Evolutionary conservation across 2,113 vertebrate species (phyloP).

Genomic region (Sphaerodactylus townsendi): DNA sequence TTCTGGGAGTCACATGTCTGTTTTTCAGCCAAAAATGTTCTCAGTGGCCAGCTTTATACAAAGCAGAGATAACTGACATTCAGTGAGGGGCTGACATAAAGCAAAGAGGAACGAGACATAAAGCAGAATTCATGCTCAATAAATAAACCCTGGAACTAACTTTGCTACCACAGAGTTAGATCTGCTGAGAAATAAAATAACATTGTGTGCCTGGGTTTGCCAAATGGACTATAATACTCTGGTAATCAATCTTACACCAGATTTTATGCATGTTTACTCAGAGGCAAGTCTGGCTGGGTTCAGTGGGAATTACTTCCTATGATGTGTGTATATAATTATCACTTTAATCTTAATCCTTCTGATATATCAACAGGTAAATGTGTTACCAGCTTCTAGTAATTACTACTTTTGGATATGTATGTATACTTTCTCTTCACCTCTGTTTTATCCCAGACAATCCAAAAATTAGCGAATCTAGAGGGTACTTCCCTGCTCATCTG

Average conservation of each 20-base stretch:
- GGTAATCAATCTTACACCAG: not conserved
- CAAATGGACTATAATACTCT: not conserved
- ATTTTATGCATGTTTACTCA: not conserved
- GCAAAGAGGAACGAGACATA: not conserved
- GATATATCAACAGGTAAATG: not conserved
- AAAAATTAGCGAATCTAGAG: not conserved
- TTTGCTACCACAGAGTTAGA: conserved; percentile 6
- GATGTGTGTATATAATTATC: not conserved
- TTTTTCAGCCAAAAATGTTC: not conserved
- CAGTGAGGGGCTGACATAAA: not conserved
- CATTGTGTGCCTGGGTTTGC: not conserved
- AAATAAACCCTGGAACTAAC: not conserved
- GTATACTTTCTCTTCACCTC: too few relatives aligned
- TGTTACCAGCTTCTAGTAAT: not conserved
- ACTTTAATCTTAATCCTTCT: not conserved
- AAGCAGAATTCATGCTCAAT: not conserved
- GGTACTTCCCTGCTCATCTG: not conserved
- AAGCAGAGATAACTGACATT: not conserved
- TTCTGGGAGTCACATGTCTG: not conserved
- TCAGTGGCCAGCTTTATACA: not conserved
- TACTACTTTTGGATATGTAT: not conserved
- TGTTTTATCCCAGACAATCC: not conserved
- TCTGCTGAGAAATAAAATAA: not conserved
- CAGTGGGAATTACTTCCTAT: not conserved
- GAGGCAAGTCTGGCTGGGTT: not conserved